Percentiles rank a stretch among this genome's conserved stretches.
These are phyloP conservation scores for Galaxea fascicularis DNA, from an alignment of 92 coral and sea anemone species.

Conservation along the genomic window DNA sequence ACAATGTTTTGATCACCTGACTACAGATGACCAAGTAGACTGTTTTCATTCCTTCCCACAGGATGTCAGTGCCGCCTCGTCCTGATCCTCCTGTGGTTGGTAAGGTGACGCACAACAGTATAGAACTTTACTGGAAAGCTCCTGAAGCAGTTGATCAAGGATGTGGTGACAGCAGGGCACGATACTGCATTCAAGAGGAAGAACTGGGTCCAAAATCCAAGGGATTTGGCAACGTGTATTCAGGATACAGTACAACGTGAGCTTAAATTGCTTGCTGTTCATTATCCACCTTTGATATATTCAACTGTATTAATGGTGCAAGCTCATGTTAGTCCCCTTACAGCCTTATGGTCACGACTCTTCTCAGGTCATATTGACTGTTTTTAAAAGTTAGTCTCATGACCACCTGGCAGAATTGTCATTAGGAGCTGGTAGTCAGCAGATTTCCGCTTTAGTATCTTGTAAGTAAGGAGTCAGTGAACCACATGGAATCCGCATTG, in stretches of 20 bases:
- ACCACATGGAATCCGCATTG: no score
- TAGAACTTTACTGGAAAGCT: conserved; percentile 93
- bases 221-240: conserved; percentile 98
- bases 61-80: conserved; percentile 88
- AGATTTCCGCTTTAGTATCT: no score
- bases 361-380: no score
- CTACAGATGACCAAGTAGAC: neutral
- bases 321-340: no score
- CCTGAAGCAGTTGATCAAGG: conserved; percentile 61
- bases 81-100: conserved; percentile 99
- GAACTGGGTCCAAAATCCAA: conserved; percentile 82
- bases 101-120: conserved; percentile 95
- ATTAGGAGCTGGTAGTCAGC: no score
- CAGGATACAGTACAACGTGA: conserved; percentile 76
- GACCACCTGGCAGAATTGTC: no score
- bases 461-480: no score
- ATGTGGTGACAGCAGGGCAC: conserved; percentile 76
- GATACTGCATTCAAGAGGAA: conserved; percentile 92
- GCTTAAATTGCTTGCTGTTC: neutral
- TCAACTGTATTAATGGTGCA: no score
- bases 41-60: neutral
- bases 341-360: no score
- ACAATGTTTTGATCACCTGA: neutral
- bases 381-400: no score
- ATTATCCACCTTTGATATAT: neutral